A percentile compares a stretch with the other conserved stretches of the same genome.
Evolutionary conservation across 2,888 invertebrate species (phyloP).

Genomic region (Mayetiola destructor): DNA sequence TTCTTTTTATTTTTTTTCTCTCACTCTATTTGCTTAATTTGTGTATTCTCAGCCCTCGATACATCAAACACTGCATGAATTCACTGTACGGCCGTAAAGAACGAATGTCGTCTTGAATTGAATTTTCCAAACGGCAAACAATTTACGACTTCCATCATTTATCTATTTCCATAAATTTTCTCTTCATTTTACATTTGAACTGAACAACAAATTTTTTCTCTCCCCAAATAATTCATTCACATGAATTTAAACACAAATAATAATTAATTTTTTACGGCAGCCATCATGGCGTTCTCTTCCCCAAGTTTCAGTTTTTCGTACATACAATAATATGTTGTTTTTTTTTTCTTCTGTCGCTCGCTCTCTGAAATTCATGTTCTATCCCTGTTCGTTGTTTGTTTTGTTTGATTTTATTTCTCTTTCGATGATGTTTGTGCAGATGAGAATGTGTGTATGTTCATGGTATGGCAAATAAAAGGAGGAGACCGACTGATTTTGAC

Average conservation of each 20-base stretch:
- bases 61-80: no score
- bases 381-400: constrained; percentile 1
- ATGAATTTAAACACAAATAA: no score
- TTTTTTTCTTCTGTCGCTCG: no score
- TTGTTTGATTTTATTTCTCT: constrained; percentile 4
- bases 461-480: constrained; percentile 3
- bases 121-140: background rate
- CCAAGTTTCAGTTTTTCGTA: constrained; percentile 12
- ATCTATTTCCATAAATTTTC: background rate
- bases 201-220: background rate
- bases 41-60: no score
- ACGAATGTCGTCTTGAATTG: background rate
- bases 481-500: constrained; percentile 13
- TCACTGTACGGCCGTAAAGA: no score
- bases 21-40: no score
- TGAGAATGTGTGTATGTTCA: background rate
- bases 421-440: background rate
- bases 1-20: no score
- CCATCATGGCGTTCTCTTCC: constrained; percentile 13
- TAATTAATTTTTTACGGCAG: constrained; percentile 13
- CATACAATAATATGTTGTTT: no score
- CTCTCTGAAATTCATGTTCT: no score
- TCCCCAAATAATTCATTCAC: no score
- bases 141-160: background rate
- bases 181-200: background rate